phyloP scores from a whole-genome alignment of 2,113 vertebrate species.

The Gadus macrocephalus region DNA sequence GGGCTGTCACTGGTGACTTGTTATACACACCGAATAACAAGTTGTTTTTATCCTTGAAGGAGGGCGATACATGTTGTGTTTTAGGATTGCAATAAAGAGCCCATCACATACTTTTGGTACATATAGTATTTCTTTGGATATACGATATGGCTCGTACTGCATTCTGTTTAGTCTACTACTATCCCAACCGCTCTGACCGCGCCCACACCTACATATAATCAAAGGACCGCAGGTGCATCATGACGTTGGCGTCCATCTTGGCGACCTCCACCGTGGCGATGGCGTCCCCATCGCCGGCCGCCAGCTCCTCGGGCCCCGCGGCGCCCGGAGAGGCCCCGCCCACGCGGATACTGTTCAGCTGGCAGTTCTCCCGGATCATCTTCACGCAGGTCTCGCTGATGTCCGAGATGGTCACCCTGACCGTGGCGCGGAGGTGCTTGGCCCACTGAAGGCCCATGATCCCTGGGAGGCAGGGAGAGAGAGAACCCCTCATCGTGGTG shows the following conservation, averaged over 20 bases:
- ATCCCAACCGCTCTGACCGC: not conserved
- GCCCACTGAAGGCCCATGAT: constrained; percentile 99
- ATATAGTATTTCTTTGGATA: not conserved
- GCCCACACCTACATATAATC: constrained; percentile 90
- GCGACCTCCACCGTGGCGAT: constrained; percentile 83
- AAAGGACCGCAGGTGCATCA: constrained; percentile 93
- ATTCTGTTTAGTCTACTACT: not conserved
- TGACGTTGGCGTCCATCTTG: constrained; percentile 96
- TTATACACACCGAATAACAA: too few relatives aligned
- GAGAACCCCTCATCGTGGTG: too few relatives aligned
- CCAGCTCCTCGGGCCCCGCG: constrained; percentile 56
- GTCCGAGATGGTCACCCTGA: constrained; percentile 93
- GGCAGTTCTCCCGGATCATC: constrained; percentile 92
- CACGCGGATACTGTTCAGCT: constrained; percentile 87
- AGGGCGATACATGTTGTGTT: too few relatives aligned
- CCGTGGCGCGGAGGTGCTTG: constrained; percentile 83
- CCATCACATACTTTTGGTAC: not conserved
- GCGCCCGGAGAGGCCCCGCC: constrained; percentile 57
- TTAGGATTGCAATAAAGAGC: not conserved
- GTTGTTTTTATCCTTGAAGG: too few relatives aligned
- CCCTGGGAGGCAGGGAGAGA: constrained; percentile 63
- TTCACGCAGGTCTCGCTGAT: constrained; percentile 87
- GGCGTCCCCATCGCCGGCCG: constrained; percentile 41
- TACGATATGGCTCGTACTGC: not conserved
- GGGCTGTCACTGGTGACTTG: too few relatives aligned